Conservation (phyloP, 1,140 invertebrate species). For the Drosophila kepulauana region DNA sequence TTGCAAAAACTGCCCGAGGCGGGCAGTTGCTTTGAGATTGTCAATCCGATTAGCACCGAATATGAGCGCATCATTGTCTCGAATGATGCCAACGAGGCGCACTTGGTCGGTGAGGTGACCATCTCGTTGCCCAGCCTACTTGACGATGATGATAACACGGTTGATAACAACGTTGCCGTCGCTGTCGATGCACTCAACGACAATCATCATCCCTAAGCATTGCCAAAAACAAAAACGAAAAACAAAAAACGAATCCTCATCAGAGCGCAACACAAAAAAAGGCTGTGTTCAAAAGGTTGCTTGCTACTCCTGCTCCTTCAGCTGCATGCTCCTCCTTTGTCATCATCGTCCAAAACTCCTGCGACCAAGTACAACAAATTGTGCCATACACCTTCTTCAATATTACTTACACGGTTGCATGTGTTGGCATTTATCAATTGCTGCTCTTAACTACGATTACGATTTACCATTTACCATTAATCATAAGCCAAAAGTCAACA, state of each 20-base stretch:
- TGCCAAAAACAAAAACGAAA: no score
- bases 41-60: constrained; percentile 62
- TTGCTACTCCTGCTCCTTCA: neutral
- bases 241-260: no score
- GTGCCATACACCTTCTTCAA: constrained; percentile 22
- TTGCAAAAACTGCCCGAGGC: neutral
- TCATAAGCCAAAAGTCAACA: no score
- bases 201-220: neutral
- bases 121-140: constrained; percentile 71
- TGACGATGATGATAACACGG: constrained; percentile 1
- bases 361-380: constrained; percentile 9
- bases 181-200: neutral
- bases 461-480: no score
- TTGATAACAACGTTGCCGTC: no score
- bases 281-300: constrained; percentile 36
- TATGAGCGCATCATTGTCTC: constrained; percentile 73
- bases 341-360: neutral
- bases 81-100: constrained; percentile 69
- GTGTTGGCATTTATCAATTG: no score
- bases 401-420: neutral
- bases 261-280: constrained; percentile 2
- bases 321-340: neutral
- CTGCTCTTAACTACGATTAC: no score
- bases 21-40: constrained; percentile 71
- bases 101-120: constrained; percentile 69